phyloP scores from a whole-genome alignment of 2,888 invertebrate genomes.

The Lasius platythorax region DNA sequence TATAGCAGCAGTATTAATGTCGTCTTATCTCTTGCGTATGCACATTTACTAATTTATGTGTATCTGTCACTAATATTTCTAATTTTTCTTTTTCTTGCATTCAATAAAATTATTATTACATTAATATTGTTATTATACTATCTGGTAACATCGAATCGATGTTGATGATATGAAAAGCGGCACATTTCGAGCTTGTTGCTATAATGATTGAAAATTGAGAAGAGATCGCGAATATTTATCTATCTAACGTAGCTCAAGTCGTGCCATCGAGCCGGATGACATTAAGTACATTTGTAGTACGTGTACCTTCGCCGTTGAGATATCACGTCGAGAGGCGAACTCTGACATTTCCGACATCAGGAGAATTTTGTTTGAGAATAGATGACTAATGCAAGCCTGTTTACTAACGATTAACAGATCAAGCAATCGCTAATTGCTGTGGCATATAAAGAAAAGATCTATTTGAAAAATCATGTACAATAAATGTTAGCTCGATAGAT shows the following conservation, averaged over 20 bases:
- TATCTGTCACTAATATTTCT: background rate
- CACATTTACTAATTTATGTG: background rate
- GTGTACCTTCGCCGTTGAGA: constrained; percentile 44
- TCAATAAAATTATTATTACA: background rate
- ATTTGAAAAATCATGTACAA: background rate
- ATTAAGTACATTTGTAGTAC: constrained; percentile 49
- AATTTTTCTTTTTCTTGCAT: background rate
- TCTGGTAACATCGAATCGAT: background rate
- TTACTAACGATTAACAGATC: constrained; percentile 45
- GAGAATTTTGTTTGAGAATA: constrained; percentile 39
- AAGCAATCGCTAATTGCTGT: constrained; percentile 32
- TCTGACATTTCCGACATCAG: constrained; percentile 44
- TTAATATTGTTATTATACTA: background rate
- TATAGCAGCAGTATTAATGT: background rate
- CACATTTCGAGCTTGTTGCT: constrained; percentile 38
- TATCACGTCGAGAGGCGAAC: constrained; percentile 42
- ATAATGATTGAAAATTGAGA: constrained; percentile 41
- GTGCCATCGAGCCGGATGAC: constrained; percentile 44
- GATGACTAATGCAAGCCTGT: constrained; percentile 16
- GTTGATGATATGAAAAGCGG: constrained; percentile 25
- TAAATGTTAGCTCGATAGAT: constrained; percentile 1
- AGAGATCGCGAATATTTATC: constrained; percentile 38
- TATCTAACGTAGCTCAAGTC: constrained; percentile 55
- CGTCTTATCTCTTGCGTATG: background rate
- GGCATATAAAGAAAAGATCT: constrained; percentile 13